A percentile compares a stretch with the other conserved stretches of the same genome.
phyloP scores from a whole-genome alignment of 2,888 invertebrate species.

The Chaetoderma sp. region DNA sequence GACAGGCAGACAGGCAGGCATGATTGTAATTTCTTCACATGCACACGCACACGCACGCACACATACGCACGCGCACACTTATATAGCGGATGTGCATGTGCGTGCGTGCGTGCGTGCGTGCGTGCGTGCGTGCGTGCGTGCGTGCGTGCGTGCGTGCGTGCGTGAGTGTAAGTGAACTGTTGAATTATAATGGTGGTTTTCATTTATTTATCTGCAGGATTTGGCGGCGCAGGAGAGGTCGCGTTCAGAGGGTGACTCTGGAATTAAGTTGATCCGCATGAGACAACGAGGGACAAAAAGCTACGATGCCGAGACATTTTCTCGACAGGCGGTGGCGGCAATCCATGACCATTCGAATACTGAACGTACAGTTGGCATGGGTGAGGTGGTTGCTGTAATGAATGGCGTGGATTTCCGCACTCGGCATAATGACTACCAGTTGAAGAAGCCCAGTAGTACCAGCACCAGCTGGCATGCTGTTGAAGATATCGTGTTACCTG shows the following conservation, averaged over 20 bases:
- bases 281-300: conserved; percentile 37
- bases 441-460: conserved; percentile 29
- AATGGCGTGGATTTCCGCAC: conserved; percentile 62
- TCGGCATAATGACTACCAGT: too few relatives aligned
- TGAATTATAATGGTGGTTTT: too few relatives aligned
- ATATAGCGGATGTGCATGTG: too few relatives aligned
- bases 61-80: too few relatives aligned
- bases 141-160: too few relatives aligned
- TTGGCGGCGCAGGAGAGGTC: conserved; percentile 46
- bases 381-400: conserved; percentile 48
- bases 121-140: too few relatives aligned
- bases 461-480: conserved; percentile 37
- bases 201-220: too few relatives aligned
- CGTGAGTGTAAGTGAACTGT: too few relatives aligned
- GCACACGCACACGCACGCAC: too few relatives aligned
- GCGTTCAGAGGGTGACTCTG: conserved; percentile 43
- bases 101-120: too few relatives aligned
- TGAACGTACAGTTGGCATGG: conserved; percentile 49
- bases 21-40: too few relatives aligned
- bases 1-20: too few relatives aligned
- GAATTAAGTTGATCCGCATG: conserved; percentile 35
- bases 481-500: conserved; percentile 55
- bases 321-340: conserved; percentile 33
- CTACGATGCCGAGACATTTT: conserved; percentile 37
- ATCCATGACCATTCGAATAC: conserved; percentile 58